These are phyloP conservation scores for Corynorhinus townsendii DNA, from an alignment of 2,113 vertebrate genomes.

Conservation along the genomic window DNA sequence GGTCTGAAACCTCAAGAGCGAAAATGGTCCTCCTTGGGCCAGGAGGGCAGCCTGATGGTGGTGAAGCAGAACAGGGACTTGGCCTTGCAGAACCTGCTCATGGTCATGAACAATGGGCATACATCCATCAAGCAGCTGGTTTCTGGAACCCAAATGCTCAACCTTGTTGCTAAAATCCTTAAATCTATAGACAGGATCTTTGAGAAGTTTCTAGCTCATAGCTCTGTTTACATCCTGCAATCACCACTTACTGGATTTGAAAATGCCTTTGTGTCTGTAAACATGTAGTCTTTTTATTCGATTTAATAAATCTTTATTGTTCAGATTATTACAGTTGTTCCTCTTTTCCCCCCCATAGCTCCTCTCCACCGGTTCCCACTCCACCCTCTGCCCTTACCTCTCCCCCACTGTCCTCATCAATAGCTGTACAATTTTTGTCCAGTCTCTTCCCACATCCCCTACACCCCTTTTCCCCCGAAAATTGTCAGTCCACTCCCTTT, in stretches of 20 bases:
- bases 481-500: too few species aligned
- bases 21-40: conserved; percentile 81
- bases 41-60: conserved; percentile 77
- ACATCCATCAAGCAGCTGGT: conserved; percentile 85
- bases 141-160: conserved; percentile 79
- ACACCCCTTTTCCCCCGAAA: too few species aligned
- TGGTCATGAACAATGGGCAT: conserved; percentile 78
- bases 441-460: too few species aligned
- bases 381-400: too few species aligned
- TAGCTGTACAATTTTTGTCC: too few species aligned
- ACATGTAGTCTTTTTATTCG: background rate
- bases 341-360: too few species aligned
- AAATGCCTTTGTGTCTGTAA: background rate
- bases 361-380: too few species aligned
- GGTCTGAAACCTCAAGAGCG: conserved; percentile 73
- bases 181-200: conserved; percentile 82
- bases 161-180: conserved; percentile 80
- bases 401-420: too few species aligned
- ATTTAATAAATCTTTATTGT: too few species aligned
- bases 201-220: background rate
- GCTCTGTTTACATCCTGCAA: background rate
- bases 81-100: conserved; percentile 87
- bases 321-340: too few species aligned
- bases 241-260: background rate
- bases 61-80: conserved; percentile 86